These are phyloP conservation scores for Epirrhoe alternata DNA, from an alignment of 2,888 invertebrate species.

Conservation along the genomic window DNA sequence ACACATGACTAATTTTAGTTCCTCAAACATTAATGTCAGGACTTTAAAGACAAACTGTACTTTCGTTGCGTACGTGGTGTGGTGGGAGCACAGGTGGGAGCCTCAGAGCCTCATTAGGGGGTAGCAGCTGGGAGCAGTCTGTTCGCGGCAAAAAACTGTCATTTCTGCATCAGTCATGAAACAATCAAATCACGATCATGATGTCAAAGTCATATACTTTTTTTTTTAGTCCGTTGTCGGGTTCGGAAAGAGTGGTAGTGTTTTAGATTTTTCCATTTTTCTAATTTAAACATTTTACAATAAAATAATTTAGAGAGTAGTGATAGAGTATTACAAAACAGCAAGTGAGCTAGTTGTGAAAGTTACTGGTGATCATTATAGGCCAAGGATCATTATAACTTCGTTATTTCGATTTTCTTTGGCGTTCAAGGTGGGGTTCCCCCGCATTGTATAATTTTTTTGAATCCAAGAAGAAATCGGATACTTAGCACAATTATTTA, in stretches of 20 bases:
- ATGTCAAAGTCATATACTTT: background rate
- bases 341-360: background rate
- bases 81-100: no score
- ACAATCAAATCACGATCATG: no score
- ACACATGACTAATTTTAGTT: no score
- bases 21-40: no score
- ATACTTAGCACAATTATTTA: background rate
- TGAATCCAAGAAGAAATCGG: background rate
- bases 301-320: background rate
- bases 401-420: constrained; percentile 3
- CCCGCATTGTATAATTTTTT: constrained; percentile 2
- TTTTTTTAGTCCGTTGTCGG: background rate
- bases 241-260: background rate
- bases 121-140: no score
- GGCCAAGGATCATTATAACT: constrained; percentile 1
- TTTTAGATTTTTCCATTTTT: background rate
- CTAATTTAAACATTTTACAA: background rate
- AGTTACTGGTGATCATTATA: background rate
- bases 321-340: background rate
- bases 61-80: no score
- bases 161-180: no score
- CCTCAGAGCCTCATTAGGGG: no score
- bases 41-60: no score
- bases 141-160: no score
- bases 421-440: constrained; percentile 18